A percentile compares a stretch with the other conserved stretches of the same genome.
phyloP scores from a whole-genome alignment of 1,140 invertebrate species.

The Prorops nasuta region DNA sequence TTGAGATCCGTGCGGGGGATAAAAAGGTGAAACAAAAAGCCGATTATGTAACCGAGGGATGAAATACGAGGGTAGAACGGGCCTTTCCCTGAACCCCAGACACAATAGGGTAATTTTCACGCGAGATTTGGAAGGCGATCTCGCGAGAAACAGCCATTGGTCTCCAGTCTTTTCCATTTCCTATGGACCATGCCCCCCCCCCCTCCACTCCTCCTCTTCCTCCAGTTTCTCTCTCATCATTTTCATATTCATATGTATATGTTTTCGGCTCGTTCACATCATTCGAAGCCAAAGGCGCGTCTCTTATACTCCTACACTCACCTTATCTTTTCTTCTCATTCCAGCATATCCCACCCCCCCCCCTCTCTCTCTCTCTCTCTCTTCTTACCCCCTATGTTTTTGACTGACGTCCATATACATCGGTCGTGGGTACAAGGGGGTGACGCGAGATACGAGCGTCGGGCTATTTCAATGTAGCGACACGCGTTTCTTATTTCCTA shows the following conservation, averaged over 20 bases:
- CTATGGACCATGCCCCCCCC: background rate
- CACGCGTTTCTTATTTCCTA: slow-evolving; percentile 55
- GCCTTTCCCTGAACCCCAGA: too few species aligned
- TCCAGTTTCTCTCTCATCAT: too few species aligned
- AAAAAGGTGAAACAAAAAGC: slow-evolving; percentile 57
- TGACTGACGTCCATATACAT: background rate
- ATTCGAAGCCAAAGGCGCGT: too few species aligned
- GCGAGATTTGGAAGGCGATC: slow-evolving; percentile 57
- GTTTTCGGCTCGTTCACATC: too few species aligned
- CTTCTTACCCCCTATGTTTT: slow-evolving; percentile 2
- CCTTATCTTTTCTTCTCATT: background rate
- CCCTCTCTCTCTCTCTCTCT: background rate
- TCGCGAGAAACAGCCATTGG: slow-evolving; percentile 32
- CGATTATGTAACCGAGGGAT: slow-evolving; percentile 55
- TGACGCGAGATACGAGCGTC: slow-evolving; percentile 47
- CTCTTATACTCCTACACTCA: too few species aligned
- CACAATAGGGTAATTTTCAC: slow-evolving; percentile 59
- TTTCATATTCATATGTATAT: slow-evolving; percentile 1
- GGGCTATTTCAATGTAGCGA: slow-evolving; percentile 54
- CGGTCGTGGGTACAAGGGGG: background rate
- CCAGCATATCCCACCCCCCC: background rate
- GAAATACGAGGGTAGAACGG: slow-evolving; percentile 36
- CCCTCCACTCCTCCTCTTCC: background rate
- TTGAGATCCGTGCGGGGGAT: slow-evolving; percentile 29
- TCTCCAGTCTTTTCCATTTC: background rate